Base-by-base conservation (phyloP, 2,797 vertebrate genomes). In the Sebastes oblongus region DNA sequence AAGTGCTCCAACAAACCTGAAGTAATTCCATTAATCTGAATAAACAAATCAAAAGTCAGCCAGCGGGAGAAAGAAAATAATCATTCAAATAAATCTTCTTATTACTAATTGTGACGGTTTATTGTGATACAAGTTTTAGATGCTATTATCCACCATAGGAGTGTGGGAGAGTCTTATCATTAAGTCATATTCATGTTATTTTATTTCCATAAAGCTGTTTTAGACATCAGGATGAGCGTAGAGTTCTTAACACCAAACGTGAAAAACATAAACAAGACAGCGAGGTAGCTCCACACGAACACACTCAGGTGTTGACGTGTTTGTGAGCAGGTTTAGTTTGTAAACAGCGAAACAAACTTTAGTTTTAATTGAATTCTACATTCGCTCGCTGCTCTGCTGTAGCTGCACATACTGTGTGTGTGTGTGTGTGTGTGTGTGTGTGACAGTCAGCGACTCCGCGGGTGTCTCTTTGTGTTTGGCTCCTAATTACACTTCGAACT, bases 401-500 rank as follows among this genome's bases (percentile, higher is more conserved):
- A 55, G 12, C 32, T 13, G 24, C 30, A 39, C 54, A 52, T 52
- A 8, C 0, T 14, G 39, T 24, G 24, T 24, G 24, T 42, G 39
- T 42, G 39, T 12, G 36, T 36, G 34, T 34, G 32, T 32, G 32
- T 32, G 34, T 12, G 34, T 36, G 34, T 12, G 36, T 36, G 36
- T 13, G 36, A 34, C 32, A 72, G 74, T 56, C 64, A 18, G 12
- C 4, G 13, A 27, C 39, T 78, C 61, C 39, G 32, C 3, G 67
- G 66, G 74, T 50, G 74, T 60, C n/a, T 54, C 22, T 62, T 52
- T 55, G 75, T 77, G 64, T 77, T 50, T 50, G 64, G 34, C 29
- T 82, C 42, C 68, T 80, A 76, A 80, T 84, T 80, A 72, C 77
- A 75, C 56, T 29, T 76, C 1, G 24, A 58, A 58, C 77, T 58